phyloP scores from a whole-genome alignment of 2,888 invertebrate genomes.

The Hydroisotoma schaefferi region DNA sequence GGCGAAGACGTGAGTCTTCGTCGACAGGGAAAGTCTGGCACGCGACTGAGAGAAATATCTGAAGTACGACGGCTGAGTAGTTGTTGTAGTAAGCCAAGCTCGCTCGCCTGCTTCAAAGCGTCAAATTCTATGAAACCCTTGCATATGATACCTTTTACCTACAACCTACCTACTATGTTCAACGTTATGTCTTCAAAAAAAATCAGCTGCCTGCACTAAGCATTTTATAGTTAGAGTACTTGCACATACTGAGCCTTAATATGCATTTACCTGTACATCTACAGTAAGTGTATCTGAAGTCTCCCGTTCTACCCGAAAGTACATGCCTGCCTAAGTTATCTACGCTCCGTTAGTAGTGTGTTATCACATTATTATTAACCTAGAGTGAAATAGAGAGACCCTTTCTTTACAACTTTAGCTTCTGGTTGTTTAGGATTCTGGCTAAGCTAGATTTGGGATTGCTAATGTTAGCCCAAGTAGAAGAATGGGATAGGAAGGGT shows the following conservation, averaged over 20 bases:
- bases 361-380: too few relatives aligned
- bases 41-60: constrained; percentile 35
- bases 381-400: too few relatives aligned
- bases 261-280: too few relatives aligned
- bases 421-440: too few relatives aligned
- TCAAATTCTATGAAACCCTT: constrained; percentile 1
- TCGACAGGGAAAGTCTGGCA: constrained; percentile 28
- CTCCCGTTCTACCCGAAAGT: too few relatives aligned
- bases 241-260: background rate
- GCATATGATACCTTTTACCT: too few relatives aligned
- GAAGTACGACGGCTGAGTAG: constrained; percentile 8
- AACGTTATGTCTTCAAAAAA: constrained; percentile 4
- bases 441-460: too few relatives aligned
- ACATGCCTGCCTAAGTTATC: too few relatives aligned
- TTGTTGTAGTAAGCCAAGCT: background rate
- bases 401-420: too few relatives aligned
- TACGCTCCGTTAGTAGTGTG: too few relatives aligned
- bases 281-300: too few relatives aligned
- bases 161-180: background rate
- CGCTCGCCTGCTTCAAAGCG: background rate
- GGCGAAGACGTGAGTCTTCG: too few relatives aligned
- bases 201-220: constrained; percentile 11
- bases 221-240: background rate
- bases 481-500: background rate
- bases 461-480: background rate